Conservation (phyloP, 2,888 invertebrate genomes). For the Chrysodeixis includens region DNA sequence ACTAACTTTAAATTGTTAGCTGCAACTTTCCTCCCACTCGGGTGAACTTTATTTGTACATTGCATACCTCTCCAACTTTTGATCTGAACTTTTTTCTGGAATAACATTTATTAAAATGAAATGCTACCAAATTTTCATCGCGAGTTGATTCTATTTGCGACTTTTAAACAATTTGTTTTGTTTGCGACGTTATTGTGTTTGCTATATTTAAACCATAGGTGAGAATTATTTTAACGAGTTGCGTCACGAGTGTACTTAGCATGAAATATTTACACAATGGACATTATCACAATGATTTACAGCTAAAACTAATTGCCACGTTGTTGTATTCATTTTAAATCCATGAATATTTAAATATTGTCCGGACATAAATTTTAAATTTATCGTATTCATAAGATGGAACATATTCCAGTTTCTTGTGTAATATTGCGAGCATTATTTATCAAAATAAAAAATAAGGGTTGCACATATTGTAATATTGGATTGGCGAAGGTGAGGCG, state of each 20-base stretch:
- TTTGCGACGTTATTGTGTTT: conserved; percentile 11
- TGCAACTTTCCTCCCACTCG: conserved; percentile 79
- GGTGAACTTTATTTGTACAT: conserved; percentile 81
- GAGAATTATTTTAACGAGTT: conserved; percentile 1
- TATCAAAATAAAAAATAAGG: conserved; percentile 2
- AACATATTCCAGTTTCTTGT: too few species aligned
- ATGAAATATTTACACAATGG: not conserved
- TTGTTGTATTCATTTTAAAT: not conserved
- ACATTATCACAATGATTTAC: not conserved
- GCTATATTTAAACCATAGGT: conserved; percentile 1
- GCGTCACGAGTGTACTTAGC: not conserved
- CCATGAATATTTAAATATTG: not conserved
- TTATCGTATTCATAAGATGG: too few species aligned
- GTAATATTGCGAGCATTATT: conserved; percentile 19
- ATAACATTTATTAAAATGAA: conserved; percentile 59
- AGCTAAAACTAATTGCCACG: not conserved
- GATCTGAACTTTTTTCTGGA: conserved; percentile 69
- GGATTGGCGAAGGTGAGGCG: conserved; percentile 11
- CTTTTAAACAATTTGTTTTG: conserved; percentile 23
- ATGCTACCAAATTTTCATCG: conserved; percentile 43
- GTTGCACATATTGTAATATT: conserved; percentile 30
- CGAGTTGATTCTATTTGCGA: conserved; percentile 23
- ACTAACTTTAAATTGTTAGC: conserved; percentile 86
- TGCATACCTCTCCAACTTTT: conserved; percentile 72
- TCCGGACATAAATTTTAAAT: too few species aligned